These are phyloP conservation scores for Crypturellus undulatus DNA, from an alignment of 2,113 vertebrate species.

Conservation along the genomic window DNA sequence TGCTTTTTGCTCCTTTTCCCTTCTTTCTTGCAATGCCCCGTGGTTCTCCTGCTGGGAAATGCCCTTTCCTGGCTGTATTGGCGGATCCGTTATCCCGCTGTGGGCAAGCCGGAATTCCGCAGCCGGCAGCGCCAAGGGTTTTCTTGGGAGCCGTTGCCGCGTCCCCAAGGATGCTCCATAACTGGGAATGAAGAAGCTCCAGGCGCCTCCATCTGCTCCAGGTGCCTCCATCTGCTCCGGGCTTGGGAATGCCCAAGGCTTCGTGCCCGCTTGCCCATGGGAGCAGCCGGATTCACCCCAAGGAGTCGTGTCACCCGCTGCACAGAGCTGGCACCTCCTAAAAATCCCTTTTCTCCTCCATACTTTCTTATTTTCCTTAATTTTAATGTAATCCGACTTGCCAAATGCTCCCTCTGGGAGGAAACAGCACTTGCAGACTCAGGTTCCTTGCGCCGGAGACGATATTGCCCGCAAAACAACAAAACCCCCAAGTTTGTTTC, in stretches of 20 bases:
- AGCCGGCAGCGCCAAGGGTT: no score
- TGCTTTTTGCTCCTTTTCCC: constrained; percentile 10
- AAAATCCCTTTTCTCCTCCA: background rate
- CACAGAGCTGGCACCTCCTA: no score
- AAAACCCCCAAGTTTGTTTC: constrained; percentile 40
- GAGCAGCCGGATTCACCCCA: no score
- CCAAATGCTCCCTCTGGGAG: background rate
- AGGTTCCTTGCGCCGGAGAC: background rate
- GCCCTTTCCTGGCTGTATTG: background rate
- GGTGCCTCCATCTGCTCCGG: no score
- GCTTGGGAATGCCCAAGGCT: rapidly evolving
- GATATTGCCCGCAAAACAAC: constrained; percentile 22
- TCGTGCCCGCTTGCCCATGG: rapidly evolving
- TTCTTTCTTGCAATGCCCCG: constrained; percentile 53
- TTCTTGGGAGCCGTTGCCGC: no score
- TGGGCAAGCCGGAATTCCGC: no score
- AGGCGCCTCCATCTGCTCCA: no score
- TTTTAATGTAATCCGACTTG: background rate
- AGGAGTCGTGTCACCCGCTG: no score
- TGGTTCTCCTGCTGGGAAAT: background rate
- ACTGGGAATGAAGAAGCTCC: no score
- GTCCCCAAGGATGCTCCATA: no score
- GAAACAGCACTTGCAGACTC: background rate
- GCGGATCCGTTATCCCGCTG: no score
- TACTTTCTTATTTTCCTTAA: background rate